Conservation (phyloP, 2,888 invertebrate genomes). For the Caenorhabditis panamensis region DNA sequence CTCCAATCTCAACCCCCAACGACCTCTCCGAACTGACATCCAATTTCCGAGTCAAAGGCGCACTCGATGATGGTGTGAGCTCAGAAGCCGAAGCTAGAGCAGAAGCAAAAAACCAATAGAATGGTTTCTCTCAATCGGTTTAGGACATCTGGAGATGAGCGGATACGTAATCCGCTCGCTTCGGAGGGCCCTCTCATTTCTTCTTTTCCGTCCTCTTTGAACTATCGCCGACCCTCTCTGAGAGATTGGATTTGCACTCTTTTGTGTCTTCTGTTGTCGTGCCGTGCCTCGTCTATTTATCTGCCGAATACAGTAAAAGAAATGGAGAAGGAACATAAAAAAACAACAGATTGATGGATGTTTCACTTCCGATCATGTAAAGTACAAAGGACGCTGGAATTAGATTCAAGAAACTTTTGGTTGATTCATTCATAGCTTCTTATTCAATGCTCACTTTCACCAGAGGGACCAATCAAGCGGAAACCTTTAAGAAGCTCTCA, state of each 20-base stretch:
- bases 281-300: neutral
- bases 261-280: neutral
- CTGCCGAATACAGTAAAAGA: neutral
- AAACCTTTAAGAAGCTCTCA: neutral
- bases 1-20: neutral
- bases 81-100: neutral
- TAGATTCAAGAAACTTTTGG: neutral
- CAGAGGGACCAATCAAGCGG: neutral
- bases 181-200: no score
- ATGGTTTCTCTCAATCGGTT: neutral
- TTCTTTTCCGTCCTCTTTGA: neutral
- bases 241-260: slow-evolving; percentile 15
- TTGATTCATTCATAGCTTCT: neutral
- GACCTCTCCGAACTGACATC: slow-evolving; percentile 3
- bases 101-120: neutral
- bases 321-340: neutral
- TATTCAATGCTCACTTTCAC: no score
- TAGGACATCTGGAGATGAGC: slow-evolving; percentile 27
- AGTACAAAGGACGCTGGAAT: neutral
- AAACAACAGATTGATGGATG: neutral
- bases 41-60: slow-evolving; percentile 5
- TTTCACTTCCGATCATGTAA: neutral
- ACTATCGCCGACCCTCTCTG: neutral
- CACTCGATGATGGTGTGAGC: no score
- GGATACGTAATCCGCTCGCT: slow-evolving; percentile 20